Evolutionary conservation across 2,113 vertebrate species (phyloP), one percentile per base, ranked within the genome.

Genomic region (Albula glossodonta): DNA sequence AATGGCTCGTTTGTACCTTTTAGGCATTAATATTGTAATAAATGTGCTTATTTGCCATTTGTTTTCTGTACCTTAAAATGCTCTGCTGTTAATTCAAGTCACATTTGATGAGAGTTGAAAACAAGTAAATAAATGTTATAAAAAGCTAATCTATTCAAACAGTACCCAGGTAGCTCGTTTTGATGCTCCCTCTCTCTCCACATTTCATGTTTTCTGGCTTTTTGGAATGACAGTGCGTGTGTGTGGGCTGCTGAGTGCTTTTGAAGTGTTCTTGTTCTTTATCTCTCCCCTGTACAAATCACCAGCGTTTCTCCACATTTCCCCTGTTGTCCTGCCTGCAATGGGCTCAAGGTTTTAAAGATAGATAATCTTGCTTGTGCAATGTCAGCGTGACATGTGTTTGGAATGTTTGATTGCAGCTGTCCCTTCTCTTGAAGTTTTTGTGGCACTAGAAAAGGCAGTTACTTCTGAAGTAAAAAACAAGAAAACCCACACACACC

Each of bases 11-110:
- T 22, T 17, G 5, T n/a, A 4, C 63, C 13, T 70, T 70, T 6
- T 56, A 56, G 53, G 53, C 12, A 56, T 6, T 56, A 1, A 12
- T 12, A 56, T 56, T 70, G 63, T 25, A 70, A 17, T 70, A 22
- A 70, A 70, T 74, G 6, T 74, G 70, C n/a, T 74, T 74, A 74
- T 74, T 74, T 74, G 70, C n/a, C 8, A n/a, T 70, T 70, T 70
- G 3, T 22, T n/a, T 4, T n/a, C 19, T 70, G 63, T 6, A 70
- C 22, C 4, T n/a, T 17, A 70, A n/a, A 70, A 70, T 70, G 17
- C 1, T 70, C 17, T 70, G 60, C 17, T n/a, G 17, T 22, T 17
- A n/a, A 17, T n/a, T 9, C 3, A 60, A n/a, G 63, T 70, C 19
- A 70, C 19, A 5, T 70, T n/a, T 17, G 15, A 56, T 56, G 6